These are phyloP conservation scores for Eulemur rufifrons DNA, from an alignment of 2,113 vertebrate species.

Conservation along the genomic window DNA sequence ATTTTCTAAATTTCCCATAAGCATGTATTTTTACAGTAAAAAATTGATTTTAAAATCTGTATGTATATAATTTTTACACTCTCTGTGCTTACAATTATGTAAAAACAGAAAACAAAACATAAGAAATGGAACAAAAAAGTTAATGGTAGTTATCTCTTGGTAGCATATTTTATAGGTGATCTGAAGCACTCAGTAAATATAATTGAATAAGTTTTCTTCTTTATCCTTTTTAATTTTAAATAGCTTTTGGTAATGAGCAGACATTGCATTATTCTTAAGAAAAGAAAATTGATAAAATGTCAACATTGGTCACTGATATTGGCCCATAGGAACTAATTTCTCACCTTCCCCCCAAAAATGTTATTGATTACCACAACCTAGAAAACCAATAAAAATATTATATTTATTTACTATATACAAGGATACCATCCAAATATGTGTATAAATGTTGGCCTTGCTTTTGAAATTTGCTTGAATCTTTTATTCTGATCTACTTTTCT, in stretches of 20 bases:
- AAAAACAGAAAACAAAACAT: neutral
- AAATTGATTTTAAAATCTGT: neutral
- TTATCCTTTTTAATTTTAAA: neutral
- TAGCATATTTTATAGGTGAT: neutral
- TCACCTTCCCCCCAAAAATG: neutral
- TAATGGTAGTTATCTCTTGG: neutral
- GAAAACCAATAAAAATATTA: neutral
- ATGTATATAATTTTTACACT: neutral
- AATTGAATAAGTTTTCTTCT: neutral
- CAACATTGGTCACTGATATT: neutral
- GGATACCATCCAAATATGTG: neutral
- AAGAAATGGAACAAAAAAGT: neutral
- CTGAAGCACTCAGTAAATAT: neutral
- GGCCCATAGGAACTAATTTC: neutral
- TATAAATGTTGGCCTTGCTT: neutral
- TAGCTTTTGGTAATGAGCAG: neutral
- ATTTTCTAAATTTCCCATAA: conserved; percentile 1
- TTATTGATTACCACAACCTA: neutral
- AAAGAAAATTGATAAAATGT: neutral
- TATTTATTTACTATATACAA: neutral
- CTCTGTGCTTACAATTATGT: neutral
- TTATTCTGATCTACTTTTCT: neutral
- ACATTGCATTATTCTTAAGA: neutral
- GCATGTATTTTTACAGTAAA: neutral
- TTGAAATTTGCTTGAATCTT: neutral